phyloP scores from a whole-genome alignment of 1,140 invertebrate genomes.

The Andrena cerasifolii region DNA sequence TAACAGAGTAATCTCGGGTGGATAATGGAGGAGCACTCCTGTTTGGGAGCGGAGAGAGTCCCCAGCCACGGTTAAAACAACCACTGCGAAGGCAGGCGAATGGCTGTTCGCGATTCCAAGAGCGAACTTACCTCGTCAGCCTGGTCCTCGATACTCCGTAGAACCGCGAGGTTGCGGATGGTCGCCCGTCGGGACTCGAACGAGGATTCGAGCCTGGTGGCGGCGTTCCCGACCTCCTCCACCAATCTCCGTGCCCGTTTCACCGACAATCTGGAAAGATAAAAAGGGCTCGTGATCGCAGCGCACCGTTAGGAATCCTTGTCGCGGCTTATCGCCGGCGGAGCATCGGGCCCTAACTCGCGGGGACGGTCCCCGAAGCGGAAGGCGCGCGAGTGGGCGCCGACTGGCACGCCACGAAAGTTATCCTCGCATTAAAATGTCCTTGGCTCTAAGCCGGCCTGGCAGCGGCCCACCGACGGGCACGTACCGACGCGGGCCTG shows the following conservation, averaged over 20 bases:
- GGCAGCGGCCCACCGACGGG: not conserved
- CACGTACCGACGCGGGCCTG: not conserved
- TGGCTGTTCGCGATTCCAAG: no score
- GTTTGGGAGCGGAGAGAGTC: no score
- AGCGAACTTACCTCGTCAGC: slow-evolving; percentile 77
- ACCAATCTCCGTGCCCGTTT: slow-evolving; percentile 77
- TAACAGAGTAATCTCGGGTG: no score
- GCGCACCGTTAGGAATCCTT: slow-evolving; percentile 57
- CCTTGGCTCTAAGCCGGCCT: not conserved
- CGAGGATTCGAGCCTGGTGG: slow-evolving; percentile 78
- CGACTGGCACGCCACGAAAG: slow-evolving; percentile 17
- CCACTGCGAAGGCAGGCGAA: no score
- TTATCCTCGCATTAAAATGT: slow-evolving; percentile 45
- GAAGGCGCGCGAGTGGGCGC: slow-evolving; percentile 23
- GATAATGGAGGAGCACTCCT: no score
- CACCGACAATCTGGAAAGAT: slow-evolving; percentile 72
- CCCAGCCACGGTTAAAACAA: no score
- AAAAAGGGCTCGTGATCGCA: slow-evolving; percentile 54
- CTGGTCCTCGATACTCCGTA: slow-evolving; percentile 80
- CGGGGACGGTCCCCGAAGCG: not conserved
- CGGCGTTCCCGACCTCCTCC: slow-evolving; percentile 80
- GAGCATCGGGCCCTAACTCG: slow-evolving; percentile 42
- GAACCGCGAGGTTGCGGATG: slow-evolving; percentile 79
- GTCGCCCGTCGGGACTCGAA: slow-evolving; percentile 80
- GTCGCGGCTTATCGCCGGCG: slow-evolving; percentile 25